These are phyloP conservation scores for Neosilurus mollespiculum DNA, from an alignment of 2,797 vertebrate species.

Conservation along the genomic window DNA sequence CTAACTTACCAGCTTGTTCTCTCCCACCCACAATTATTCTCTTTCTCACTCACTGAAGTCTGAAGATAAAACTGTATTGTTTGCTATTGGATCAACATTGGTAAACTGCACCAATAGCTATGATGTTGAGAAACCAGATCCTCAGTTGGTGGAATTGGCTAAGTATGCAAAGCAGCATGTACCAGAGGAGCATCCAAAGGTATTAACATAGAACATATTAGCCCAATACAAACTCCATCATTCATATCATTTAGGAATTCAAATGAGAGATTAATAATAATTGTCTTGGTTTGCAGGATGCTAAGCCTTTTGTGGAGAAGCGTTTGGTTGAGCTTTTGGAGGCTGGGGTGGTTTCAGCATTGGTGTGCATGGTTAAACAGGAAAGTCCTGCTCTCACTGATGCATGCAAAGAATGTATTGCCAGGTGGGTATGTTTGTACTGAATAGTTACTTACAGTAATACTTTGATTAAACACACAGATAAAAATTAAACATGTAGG, in stretches of 20 bases:
- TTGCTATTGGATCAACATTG: constrained; percentile 88
- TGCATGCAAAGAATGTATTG: constrained; percentile 88
- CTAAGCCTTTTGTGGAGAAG: constrained; percentile 78
- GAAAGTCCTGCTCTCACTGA: constrained; percentile 87
- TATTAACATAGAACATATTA: constrained; percentile 52
- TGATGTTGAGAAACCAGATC: constrained; percentile 88
- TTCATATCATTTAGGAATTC: not conserved
- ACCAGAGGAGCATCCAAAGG: constrained; percentile 96
- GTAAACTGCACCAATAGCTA: constrained; percentile 99
- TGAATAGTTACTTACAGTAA: not conserved
- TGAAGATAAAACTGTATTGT: constrained; percentile 91
- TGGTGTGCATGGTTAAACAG: constrained; percentile 92
- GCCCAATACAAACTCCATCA: not conserved
- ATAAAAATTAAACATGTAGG: not conserved
- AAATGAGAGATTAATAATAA: not conserved
- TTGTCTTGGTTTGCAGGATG: constrained; percentile 76
- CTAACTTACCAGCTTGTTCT: not conserved
- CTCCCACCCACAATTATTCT: constrained; percentile 1
- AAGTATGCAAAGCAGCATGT: constrained; percentile 98
- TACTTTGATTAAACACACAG: not conserved
- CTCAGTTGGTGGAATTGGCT: constrained; percentile 95
- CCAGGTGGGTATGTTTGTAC: constrained; percentile 74
- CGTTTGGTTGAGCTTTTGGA: constrained; percentile 85
- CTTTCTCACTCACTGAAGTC: constrained; percentile 73
- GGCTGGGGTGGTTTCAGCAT: constrained; percentile 87